Evolutionary conservation across 2,113 vertebrate genomes (phyloP), one percentile per base, ranked within the genome.

Genomic region (Proterorhinus semilunaris): DNA sequence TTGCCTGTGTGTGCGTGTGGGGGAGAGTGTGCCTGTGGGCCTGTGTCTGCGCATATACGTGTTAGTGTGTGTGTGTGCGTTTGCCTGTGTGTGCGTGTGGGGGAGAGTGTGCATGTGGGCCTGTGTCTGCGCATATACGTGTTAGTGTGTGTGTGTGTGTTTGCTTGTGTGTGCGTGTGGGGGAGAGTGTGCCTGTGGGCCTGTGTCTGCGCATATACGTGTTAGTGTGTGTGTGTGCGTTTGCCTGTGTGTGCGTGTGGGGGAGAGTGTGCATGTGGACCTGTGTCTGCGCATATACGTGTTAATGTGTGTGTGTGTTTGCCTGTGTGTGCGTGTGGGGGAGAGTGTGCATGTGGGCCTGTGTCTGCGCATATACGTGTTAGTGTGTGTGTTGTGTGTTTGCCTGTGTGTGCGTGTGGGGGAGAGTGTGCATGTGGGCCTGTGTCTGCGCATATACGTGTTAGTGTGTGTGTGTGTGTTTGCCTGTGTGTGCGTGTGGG

Each of bases 251-350:
- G 3, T 27, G 74, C 75, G 66, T 59, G 11, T 69, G 64, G 3
- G 11, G 15, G 50, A 21, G 7, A 12, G 8, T 42, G n/a, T 71
- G 65, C 72, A 6, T 70, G 53, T 75, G 59, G 57, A 59, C 65
- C 71, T 66, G 76, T 73, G 79, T 75, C 74, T 57, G 65, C 2
- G 68, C 69, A 76, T 72, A 81, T 78, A 1, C 16, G n/a, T 53
- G n/a, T 71, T 65, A 71, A 8, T 74, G 59, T 75, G 52, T 50
- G 58, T 67, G 74, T 66, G 78, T 73, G 77, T 73, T 21, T 21
- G 21, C 21, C 21, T 21, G 21, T 21, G 21, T 21, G 21, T 21
- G 21, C 21, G 21, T n/a, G n/a, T 21, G 21, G 21, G 21, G 21
- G 21, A 21, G 21, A 2, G 21, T 21, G 21, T 21, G 21, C 2